Conservation (phyloP, 2,888 invertebrate species). For the Epinotia brunnichana region DNA sequence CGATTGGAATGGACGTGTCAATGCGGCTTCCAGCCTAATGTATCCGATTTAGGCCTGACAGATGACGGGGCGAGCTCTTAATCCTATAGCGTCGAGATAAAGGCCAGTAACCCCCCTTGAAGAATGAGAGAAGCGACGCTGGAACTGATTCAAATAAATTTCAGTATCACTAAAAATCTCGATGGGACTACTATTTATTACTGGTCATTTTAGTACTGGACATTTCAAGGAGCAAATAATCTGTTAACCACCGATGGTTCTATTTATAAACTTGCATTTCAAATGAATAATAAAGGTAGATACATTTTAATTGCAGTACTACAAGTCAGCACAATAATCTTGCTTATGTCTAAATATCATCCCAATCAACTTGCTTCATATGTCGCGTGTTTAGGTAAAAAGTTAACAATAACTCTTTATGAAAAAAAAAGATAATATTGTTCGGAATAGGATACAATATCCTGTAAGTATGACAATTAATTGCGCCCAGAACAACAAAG, state of each 20-base stretch:
- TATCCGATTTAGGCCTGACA: slow-evolving; percentile 21
- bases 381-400: too few species aligned
- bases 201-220: too few species aligned
- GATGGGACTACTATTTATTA: too few species aligned
- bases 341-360: too few species aligned
- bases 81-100: slow-evolving; percentile 3
- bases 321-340: too few species aligned
- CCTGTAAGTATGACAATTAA: neutral
- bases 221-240: too few species aligned
- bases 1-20: slow-evolving; percentile 6
- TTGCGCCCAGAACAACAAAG: neutral
- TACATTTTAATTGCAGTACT: too few species aligned
- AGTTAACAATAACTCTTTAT: too few species aligned
- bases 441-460: neutral
- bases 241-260: too few species aligned
- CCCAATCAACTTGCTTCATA: too few species aligned
- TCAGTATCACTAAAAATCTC: neutral
- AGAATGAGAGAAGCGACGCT: neutral
- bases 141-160: neutral
- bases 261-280: too few species aligned
- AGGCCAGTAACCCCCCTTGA: slow-evolving; percentile 3
- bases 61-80: slow-evolving; percentile 29
- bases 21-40: slow-evolving; percentile 23
- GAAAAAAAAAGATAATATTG: neutral
- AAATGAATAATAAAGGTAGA: too few species aligned